Evolutionary conservation across 2,797 vertebrate species (phyloP), one percentile per base, ranked within the genome.

Genomic region (Vespertilio murinus): DNA sequence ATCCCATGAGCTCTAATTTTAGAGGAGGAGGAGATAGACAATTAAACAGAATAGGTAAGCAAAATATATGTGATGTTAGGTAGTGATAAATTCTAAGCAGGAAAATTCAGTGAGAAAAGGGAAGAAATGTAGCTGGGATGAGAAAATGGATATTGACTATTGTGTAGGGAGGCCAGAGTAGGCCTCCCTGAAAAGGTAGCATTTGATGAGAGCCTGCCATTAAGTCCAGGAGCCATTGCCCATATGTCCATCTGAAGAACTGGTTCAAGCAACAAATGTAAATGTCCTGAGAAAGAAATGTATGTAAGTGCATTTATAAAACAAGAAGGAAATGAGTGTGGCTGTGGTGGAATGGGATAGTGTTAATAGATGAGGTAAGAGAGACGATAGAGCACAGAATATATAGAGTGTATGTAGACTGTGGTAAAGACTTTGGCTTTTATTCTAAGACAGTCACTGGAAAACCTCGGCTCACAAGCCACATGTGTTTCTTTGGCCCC

Each of bases 41-140:
- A 47, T 56, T 56, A 22, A 71, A 90, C 28, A 88, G 77, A 22
- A 64, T 80, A 79, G 42, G 30, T 82, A 87, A 33, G 6, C 83
- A 80, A 67, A 81, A 69, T 49, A 54, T 79, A 22, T 79, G 17
- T 91, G 65, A 20, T 83, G 12, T 47, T 80, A 87, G 67, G 61
- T 45, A 49, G 8, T 85, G 8, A 10, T 61, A 59, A 20, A 0
- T 95, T 85, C 18, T 88, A 61, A 69, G 30, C 18, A 73, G 45
- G 69, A 88, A 74, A 45, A 59, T 78, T 95, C 17, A 79, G 4
- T 90, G 67, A 80, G 56, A 17, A 82, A 70, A 88, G 74, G 40
- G 17, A 71, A 23, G 14, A 59, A 70, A 35, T 35, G 49, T 56
- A 73, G 25, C 10, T 73, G n/a, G 2, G 3, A 13, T 65, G 69